These are phyloP conservation scores for Cerastis leucographa DNA, from an alignment of 2,888 invertebrate species.

Conservation along the genomic window DNA sequence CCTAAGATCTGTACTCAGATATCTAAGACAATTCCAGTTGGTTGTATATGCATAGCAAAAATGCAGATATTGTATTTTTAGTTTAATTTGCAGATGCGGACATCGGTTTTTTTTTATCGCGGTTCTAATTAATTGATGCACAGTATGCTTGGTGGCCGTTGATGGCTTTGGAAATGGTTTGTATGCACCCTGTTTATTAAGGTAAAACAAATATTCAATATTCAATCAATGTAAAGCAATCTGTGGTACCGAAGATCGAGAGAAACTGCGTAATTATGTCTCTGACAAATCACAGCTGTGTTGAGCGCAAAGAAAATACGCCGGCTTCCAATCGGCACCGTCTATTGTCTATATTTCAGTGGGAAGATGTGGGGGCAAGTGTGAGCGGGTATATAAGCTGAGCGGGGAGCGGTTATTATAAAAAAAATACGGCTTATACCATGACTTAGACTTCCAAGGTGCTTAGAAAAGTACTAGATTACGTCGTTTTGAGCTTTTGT, in stretches of 20 bases:
- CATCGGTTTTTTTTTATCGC: too few species aligned
- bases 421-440: too few species aligned
- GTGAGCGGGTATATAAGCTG: neutral
- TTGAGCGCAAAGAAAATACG: slow-evolving; percentile 59
- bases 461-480: neutral
- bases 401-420: neutral
- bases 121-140: neutral
- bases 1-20: neutral
- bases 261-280: slow-evolving; percentile 42
- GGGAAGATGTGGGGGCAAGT: slow-evolving; percentile 24
- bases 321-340: slow-evolving; percentile 57
- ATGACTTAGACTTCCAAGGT: neutral
- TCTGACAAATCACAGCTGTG: slow-evolving; percentile 53
- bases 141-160: neutral
- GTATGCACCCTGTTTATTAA: neutral
- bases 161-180: neutral
- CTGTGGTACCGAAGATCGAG: slow-evolving; percentile 15
- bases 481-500: neutral
- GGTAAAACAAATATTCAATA: neutral
- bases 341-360: slow-evolving; percentile 58
- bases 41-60: too few species aligned
- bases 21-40: neutral
- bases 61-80: too few species aligned
- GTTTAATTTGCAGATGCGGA: neutral
- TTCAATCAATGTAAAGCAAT: slow-evolving; percentile 1